These are phyloP conservation scores for Scotopteryx bipunctaria DNA, from an alignment of 2,888 invertebrate genomes.

Conservation along the genomic window DNA sequence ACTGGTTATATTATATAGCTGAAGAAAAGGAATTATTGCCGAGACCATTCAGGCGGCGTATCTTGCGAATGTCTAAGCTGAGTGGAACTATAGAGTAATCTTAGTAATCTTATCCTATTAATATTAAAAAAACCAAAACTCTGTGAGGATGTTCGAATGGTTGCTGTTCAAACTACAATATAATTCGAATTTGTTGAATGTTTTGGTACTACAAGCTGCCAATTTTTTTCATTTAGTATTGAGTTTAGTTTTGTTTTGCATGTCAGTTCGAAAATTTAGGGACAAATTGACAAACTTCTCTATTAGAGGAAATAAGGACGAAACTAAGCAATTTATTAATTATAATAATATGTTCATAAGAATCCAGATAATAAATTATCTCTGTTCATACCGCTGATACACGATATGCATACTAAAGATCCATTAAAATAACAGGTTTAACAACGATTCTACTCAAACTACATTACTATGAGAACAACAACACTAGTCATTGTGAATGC, in stretches of 20 bases:
- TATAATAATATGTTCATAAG: background rate
- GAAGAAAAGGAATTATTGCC: slow-evolving; percentile 19
- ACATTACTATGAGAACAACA: slow-evolving; percentile 10
- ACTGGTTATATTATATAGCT: slow-evolving; percentile 31
- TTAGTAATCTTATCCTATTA: too few relatives aligned
- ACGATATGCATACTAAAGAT: slow-evolving; percentile 14
- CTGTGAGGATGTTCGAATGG: too few relatives aligned
- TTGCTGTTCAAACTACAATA: too few relatives aligned
- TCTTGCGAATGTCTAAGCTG: slow-evolving; percentile 8
- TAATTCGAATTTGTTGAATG: too few relatives aligned
- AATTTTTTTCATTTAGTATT: too few relatives aligned
- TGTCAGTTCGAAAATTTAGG: too few relatives aligned
- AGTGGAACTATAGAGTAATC: background rate
- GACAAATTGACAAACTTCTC: too few relatives aligned
- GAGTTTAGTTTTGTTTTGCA: too few relatives aligned
- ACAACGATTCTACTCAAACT: slow-evolving; percentile 7
- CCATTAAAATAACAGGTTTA: slow-evolving; percentile 8
- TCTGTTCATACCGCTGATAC: background rate
- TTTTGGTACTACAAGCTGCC: too few relatives aligned
- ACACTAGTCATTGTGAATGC: slow-evolving; percentile 1
- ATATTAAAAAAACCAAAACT: too few relatives aligned
- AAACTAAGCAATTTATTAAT: too few relatives aligned
- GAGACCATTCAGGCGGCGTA: slow-evolving; percentile 2
- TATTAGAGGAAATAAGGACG: too few relatives aligned
- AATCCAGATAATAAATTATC: background rate